These are phyloP conservation scores for Andrena dorsata DNA, from an alignment of 2,888 invertebrate species.

Conservation along the genomic window DNA sequence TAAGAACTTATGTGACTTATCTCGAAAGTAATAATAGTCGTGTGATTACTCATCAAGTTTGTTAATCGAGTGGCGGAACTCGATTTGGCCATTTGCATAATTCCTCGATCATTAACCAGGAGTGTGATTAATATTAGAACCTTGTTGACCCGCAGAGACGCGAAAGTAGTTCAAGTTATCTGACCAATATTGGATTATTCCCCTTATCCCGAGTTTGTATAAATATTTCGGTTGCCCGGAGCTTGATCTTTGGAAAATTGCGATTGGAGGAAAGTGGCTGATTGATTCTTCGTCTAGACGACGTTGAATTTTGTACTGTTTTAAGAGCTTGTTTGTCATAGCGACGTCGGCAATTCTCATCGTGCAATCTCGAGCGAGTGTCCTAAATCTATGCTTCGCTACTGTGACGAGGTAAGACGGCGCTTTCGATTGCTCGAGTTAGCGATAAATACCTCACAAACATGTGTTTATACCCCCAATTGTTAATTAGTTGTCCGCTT, in stretches of 20 bases:
- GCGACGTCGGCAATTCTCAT: slow-evolving; percentile 43
- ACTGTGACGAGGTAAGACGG: slow-evolving; percentile 72
- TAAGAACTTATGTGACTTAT: slow-evolving; percentile 36
- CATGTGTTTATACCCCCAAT: slow-evolving; percentile 8
- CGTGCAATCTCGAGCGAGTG: slow-evolving; percentile 51
- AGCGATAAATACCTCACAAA: slow-evolving; percentile 28
- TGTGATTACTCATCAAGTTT: slow-evolving; percentile 5
- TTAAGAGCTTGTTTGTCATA: slow-evolving; percentile 37
- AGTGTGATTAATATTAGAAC: slow-evolving; percentile 3
- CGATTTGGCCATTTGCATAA: neutral
- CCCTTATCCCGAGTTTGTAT: neutral
- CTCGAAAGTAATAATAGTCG: neutral
- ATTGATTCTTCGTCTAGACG: slow-evolving; percentile 12
- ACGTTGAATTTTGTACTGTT: slow-evolving; percentile 25
- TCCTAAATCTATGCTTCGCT: slow-evolving; percentile 57
- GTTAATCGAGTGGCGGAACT: neutral
- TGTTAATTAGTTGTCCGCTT: slow-evolving; percentile 41
- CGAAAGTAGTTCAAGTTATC: neutral
- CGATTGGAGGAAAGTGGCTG: neutral
- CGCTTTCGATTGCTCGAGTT: slow-evolving; percentile 56
- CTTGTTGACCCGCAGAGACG: neutral
- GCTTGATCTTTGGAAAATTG: neutral
- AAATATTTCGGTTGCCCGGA: neutral
- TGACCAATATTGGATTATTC: neutral
- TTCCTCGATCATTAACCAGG: slow-evolving; percentile 20